Base-by-base conservation (phyloP, 2,888 invertebrate species). In the Panzeria rudis region DNA sequence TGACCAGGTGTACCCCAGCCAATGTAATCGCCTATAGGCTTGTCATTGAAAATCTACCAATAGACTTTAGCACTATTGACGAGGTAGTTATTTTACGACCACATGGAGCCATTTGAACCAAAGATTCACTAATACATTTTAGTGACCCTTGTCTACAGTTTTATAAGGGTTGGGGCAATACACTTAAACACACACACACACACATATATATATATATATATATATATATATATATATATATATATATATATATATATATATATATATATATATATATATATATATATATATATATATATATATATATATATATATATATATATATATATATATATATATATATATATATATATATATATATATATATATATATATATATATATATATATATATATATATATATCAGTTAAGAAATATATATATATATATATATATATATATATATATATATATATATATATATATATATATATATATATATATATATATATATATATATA, bases 321-420 rank as follows among this genome's bases (percentile, higher is more conserved):
- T 78, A 71, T 75, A 71, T 73, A 75, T 77, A 75, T 84, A 82
- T 66, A 62, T 82, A 80, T 62, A 85, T 69, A 80, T 73, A 56
- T 69, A 78, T 54, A 69, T 83, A 77, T 64, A 76, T 62, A 56
- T 71, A 50, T 69, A 32, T n/a, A 64, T 64, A 54, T n/a, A 75
- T 62, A 50, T 50, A 52, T 50, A 50, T 23, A 64, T 50, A 52
- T 7, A 38, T 52, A 52, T 17, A 64, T 44, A 25, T 32, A 73
- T 29, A 61, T 13, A 59, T 41, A 59, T 32, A 32, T 32, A 32
- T 32, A 32, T 32, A 32, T 32, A 32, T 32, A 32, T 32, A 32
- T 32, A 32, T 32, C 3, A 5, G 7, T 32, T 5, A 5, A 32
- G 3, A 32, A 5, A 32, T 32, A 32, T 32, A 29, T 44, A n/a